Base-by-base conservation (phyloP, 2,113 vertebrate species). In the Dromiciops gliroides region DNA sequence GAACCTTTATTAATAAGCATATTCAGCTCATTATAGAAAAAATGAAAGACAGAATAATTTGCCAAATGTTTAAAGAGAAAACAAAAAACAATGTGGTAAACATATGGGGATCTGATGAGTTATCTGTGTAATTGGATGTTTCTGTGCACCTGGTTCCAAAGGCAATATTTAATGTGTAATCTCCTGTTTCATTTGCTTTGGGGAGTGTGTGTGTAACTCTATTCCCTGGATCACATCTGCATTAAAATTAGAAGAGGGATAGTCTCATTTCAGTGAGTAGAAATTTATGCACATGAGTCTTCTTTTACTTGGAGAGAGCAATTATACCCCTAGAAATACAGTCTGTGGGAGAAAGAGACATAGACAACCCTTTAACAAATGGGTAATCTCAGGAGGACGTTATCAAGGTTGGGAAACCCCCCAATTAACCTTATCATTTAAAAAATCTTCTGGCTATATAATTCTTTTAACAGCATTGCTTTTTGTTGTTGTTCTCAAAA, bases 51-150 rank as follows among this genome's bases (percentile, higher is more conserved):
- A 83, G 93, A 97, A 97, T 96, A 96, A 97, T 97, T 95, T 14
- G 0, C 95, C 97, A 97, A 98, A 96, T 97, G 94, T 98, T 97
- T 97, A 96, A 97, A 97, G 95, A 96, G 97, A 97, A 98, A 97
- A 97, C 94, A 97, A 96, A 83, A 97, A 96, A 95, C 96, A 97
- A 95, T 95, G 95, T 92, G 92, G 96, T 97, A 98, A 98, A 97
- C 98, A 98, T 95, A 97, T 97, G 92, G 95, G 95, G 95, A 95
- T 50, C 95, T 97, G 97, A 97, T 97, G 95, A 97, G 97, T 97
- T 97, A 97, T 97, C 97, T 97, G 97, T 97, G 97, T 98, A 97
- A 98, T 97, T 97, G 97, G 97, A 96, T 98, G 97, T 97, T 97
- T 97, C 96, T 97, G 96, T 89, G 95, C 96, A 96, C 97, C 97